Conservation (phyloP, 2,888 invertebrate genomes). For the Drosophila hamatofila region DNA sequence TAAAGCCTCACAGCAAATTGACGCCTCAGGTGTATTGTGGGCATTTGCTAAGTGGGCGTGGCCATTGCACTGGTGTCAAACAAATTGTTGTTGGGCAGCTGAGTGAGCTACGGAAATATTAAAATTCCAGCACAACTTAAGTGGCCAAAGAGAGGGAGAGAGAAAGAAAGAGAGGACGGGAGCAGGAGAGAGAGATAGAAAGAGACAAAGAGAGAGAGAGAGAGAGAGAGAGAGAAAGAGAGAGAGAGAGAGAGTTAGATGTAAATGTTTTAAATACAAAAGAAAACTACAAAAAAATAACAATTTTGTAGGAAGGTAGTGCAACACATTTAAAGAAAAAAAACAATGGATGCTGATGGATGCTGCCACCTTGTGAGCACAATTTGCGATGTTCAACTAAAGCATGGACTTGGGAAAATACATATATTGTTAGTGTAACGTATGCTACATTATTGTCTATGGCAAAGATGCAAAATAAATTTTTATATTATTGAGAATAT, state of each 20-base stretch:
- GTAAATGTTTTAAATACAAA: slow-evolving; percentile 35
- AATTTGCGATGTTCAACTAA: too few species aligned
- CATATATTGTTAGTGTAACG: neutral
- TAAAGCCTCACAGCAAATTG: slow-evolving; percentile 59
- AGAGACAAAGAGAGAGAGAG: neutral
- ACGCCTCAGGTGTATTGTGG: slow-evolving; percentile 28
- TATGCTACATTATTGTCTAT: too few species aligned
- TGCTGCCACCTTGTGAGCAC: neutral
- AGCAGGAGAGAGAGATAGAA: neutral
- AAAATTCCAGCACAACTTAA: slow-evolving; percentile 62
- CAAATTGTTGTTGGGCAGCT: slow-evolving; percentile 43
- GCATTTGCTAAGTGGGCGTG: slow-evolving; percentile 26
- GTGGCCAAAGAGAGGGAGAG: neutral
- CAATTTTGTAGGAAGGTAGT: neutral
- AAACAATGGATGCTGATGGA: neutral
- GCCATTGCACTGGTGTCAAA: slow-evolving; percentile 13
- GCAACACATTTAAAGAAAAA: neutral
- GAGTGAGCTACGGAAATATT: slow-evolving; percentile 45
- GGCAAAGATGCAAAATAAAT: too few species aligned
- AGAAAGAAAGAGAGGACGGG: neutral
- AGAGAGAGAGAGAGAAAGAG: neutral
- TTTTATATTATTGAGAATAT: too few species aligned
- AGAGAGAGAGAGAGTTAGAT: too few species aligned
- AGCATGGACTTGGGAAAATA: too few species aligned
- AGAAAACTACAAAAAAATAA: slow-evolving; percentile 10